phyloP scores from a whole-genome alignment of 2,113 vertebrate species.

The Vimba vimba region DNA sequence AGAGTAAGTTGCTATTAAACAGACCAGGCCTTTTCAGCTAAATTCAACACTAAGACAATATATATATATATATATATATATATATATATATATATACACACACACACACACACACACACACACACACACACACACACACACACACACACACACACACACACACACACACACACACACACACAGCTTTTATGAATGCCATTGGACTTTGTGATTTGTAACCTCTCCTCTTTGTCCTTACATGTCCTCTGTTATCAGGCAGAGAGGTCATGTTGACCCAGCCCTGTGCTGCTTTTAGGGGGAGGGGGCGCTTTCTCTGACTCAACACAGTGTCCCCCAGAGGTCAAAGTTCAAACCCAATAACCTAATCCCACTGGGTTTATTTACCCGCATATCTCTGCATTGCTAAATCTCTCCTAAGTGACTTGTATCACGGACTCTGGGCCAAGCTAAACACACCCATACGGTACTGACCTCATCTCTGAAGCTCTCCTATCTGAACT shows the following conservation, averaged over 20 bases:
- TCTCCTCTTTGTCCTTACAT: constrained; percentile 49
- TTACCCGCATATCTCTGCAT: constrained; percentile 45
- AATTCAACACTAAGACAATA: neutral
- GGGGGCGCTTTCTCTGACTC: neutral
- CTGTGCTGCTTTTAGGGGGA: constrained; percentile 18
- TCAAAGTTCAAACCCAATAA: constrained; percentile 44
- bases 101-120: too few species aligned
- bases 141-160: too few species aligned
- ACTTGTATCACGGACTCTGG: constrained; percentile 41
- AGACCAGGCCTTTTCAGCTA: neutral
- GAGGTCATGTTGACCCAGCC: constrained; percentile 50
- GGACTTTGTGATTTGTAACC: constrained; percentile 47
- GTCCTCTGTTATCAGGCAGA: constrained; percentile 51
- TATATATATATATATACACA: too few species aligned
- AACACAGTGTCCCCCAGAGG: constrained; percentile 23
- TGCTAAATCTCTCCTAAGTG: constrained; percentile 53
- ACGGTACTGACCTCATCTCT: constrained; percentile 20
- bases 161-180: too few species aligned
- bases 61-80: too few species aligned
- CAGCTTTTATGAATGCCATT: constrained; percentile 30
- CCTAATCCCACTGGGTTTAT: constrained; percentile 53
- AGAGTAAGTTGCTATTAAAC: neutral
- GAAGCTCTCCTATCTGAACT: neutral
- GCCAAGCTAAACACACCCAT: constrained; percentile 41
- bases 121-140: too few species aligned